These are phyloP conservation scores for Alouatta palliata DNA, from an alignment of 2,113 vertebrate genomes.

Conservation along the genomic window DNA sequence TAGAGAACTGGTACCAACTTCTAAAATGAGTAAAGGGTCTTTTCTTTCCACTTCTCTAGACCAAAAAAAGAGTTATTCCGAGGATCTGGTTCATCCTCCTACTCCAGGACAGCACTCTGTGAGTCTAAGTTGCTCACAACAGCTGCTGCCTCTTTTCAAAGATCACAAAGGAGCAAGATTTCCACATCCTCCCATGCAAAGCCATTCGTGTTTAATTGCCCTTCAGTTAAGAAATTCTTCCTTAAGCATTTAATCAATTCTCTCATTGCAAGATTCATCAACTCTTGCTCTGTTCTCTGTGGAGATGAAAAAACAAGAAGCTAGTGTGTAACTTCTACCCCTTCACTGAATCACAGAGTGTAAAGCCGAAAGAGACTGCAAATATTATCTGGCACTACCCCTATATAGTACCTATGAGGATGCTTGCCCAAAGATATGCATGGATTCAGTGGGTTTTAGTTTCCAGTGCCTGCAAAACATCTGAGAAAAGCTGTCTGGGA, in stretches of 20 bases:
- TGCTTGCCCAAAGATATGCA: neutral
- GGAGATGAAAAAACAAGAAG: conserved; percentile 34
- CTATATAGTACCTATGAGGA: neutral
- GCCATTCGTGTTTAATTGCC: neutral
- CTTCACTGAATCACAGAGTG: neutral
- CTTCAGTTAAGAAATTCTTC: conserved; percentile 41
- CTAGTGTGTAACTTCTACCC: conserved; percentile 6
- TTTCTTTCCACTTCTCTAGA: neutral
- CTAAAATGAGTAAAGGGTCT: neutral
- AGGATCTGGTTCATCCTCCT: too few relatives aligned
- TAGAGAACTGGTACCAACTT: neutral
- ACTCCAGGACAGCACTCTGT: neutral
- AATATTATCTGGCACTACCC: neutral
- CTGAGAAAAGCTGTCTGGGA: neutral
- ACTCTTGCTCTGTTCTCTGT: conserved; percentile 37
- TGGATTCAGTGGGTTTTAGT: neutral
- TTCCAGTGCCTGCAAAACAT: neutral
- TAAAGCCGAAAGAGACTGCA: neutral
- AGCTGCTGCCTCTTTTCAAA: neutral
- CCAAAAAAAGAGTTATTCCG: neutral
- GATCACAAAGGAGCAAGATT: neutral
- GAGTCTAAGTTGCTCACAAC: neutral
- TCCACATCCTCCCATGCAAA: neutral
- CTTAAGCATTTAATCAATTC: conserved; percentile 39
- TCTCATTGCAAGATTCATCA: conserved; percentile 60